A percentile compares a stretch with the other conserved stretches of the same genome.
phyloP scores from a whole-genome alignment of 2,797 vertebrate species.

The Hapalemur alaotrensis region DNA sequence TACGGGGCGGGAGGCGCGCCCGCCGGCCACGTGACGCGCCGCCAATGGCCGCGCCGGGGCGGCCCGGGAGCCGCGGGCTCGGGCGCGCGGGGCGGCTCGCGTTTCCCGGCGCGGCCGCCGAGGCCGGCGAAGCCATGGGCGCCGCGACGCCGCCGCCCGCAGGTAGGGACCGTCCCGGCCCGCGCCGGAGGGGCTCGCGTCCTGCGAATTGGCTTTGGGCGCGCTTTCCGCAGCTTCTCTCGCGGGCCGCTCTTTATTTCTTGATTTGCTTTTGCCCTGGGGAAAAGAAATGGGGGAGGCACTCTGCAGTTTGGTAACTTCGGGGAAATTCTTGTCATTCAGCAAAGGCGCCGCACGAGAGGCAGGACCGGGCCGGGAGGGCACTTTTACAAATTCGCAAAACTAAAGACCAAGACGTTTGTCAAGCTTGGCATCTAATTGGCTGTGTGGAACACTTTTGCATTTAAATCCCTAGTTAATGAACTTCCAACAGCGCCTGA shows the following conservation, averaged over 20 bases:
- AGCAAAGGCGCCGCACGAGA: not conserved
- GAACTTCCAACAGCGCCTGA: not conserved
- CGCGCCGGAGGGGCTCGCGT: fast-evolving
- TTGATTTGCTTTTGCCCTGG: not conserved
- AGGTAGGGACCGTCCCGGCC: constrained; percentile 79
- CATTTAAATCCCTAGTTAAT: constrained; percentile 8
- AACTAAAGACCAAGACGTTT: not conserved
- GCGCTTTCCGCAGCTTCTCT: fast-evolving
- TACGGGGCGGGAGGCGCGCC: constrained; percentile 79
- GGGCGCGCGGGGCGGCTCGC: constrained; percentile 73
- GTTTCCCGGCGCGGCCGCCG: constrained; percentile 77
- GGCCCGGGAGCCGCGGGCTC: constrained; percentile 81
- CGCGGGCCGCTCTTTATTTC: not conserved
- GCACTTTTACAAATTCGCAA: not conserved
- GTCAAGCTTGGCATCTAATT: not conserved
- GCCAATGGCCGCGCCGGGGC: constrained; percentile 84
- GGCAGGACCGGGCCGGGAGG: not conserved
- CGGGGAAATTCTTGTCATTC: not conserved
- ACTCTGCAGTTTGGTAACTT: not conserved
- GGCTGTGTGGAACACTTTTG: not conserved
- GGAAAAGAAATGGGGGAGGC: not conserved
- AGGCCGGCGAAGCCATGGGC: constrained; percentile 82
- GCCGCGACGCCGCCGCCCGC: constrained; percentile 54
- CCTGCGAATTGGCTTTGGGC: not conserved
- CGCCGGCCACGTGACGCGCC: constrained; percentile 85